Evolutionary conservation across 2,888 invertebrate genomes (phyloP).

Genomic region (Callimorpha dominula): DNA sequence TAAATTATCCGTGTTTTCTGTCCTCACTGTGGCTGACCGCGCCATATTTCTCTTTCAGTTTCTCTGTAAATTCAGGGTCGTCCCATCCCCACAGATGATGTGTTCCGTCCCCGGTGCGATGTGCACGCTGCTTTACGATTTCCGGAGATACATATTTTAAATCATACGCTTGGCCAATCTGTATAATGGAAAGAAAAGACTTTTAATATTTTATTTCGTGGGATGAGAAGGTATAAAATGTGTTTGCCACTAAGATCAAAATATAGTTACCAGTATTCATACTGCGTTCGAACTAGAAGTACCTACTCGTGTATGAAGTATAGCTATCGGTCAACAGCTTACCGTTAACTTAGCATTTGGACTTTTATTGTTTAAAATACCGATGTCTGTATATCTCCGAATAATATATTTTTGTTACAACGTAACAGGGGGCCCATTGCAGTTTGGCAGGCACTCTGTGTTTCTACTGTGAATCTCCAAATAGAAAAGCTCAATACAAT

Average conservation of each 20-base stretch:
- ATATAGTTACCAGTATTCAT: not conserved
- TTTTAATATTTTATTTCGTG: not conserved
- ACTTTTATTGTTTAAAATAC: not conserved
- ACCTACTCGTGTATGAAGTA: too few species aligned
- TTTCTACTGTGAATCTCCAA: not conserved
- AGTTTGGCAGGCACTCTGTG: too few species aligned
- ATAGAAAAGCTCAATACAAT: not conserved
- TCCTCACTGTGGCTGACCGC: constrained; percentile 61
- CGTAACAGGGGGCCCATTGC: too few species aligned
- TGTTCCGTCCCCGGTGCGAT: constrained; percentile 89
- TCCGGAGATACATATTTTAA: constrained; percentile 89
- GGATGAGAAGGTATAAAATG: not conserved
- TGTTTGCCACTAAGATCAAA: not conserved
- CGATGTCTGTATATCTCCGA: too few species aligned
- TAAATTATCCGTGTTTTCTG: constrained; percentile 59
- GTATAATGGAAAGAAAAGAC: constrained; percentile 26
- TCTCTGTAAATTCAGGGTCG: constrained; percentile 87
- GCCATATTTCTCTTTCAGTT: constrained; percentile 74
- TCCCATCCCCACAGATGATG: constrained; percentile 91
- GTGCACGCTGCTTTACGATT: constrained; percentile 88
- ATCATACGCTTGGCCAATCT: constrained; percentile 92
- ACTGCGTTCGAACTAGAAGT: too few species aligned
- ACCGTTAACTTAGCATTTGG: not conserved
- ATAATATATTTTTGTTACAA: too few species aligned
- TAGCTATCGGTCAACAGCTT: not conserved